Percentiles rank a stretch among this genome's conserved stretches.
These are phyloP conservation scores for Neodiprion lecontei DNA, from an alignment of 1,140 invertebrate genomes.

Conservation along the genomic window DNA sequence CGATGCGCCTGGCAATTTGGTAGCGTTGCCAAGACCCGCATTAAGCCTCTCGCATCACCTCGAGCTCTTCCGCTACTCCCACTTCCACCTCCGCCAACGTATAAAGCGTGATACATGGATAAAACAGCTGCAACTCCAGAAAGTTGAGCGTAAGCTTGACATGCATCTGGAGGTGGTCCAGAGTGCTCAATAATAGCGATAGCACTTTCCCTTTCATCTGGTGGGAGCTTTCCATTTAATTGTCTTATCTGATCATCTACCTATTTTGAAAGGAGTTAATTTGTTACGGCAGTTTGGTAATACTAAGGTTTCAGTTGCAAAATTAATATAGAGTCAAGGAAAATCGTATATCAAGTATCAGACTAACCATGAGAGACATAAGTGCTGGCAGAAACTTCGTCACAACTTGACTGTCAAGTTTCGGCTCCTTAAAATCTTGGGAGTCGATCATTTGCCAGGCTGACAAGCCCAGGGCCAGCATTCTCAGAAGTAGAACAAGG, in stretches of 20 bases:
- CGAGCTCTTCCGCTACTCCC: constrained; percentile 77
- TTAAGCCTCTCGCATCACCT: constrained; percentile 81
- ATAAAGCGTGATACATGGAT: constrained; percentile 94
- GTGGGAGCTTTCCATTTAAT: constrained; percentile 85
- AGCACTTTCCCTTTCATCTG: constrained; percentile 92
- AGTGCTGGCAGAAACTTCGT: constrained; percentile 95
- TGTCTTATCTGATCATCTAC: constrained; percentile 93
- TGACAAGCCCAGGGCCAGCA: constrained; percentile 91
- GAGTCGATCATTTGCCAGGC: constrained; percentile 98
- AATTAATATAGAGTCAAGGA: neutral
- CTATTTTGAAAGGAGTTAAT: constrained; percentile 32
- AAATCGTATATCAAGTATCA: constrained; percentile 9
- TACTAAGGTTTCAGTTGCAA: constrained; percentile 1
- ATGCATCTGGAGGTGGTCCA: constrained; percentile 90
- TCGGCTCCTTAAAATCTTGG: constrained; percentile 95
- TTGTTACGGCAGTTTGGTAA: constrained; percentile 16
- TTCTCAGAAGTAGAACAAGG: constrained; percentile 87
- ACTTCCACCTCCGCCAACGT: constrained; percentile 82
- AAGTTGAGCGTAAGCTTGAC: constrained; percentile 88
- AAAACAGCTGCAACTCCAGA: constrained; percentile 90
- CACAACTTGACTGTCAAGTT: constrained; percentile 89
- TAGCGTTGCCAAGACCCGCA: constrained; percentile 86
- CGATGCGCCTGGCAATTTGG: constrained; percentile 90
- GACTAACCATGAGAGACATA: constrained; percentile 86
- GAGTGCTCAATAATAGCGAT: constrained; percentile 94